phyloP scores from a whole-genome alignment of 2,113 vertebrate species.

The Myiozetetes cayanensis region DNA sequence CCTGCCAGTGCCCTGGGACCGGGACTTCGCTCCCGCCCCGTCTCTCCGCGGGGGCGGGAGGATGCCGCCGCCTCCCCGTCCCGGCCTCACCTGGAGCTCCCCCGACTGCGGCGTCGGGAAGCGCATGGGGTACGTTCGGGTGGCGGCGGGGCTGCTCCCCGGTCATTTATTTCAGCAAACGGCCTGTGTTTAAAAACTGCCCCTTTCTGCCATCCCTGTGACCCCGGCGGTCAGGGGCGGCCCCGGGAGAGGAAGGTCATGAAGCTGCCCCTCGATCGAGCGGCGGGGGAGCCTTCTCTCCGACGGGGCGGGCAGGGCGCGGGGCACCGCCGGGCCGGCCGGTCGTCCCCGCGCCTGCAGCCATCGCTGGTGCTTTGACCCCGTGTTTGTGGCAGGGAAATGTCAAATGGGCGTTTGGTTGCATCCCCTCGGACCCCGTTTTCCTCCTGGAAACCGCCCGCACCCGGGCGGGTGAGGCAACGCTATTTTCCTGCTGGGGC shows the following conservation, averaged over 20 bases:
- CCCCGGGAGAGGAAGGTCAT: not conserved
- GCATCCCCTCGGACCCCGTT: not conserved
- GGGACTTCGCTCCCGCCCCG: no score
- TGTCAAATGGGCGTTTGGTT: not conserved
- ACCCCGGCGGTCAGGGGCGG: not conserved
- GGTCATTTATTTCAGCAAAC: not conserved
- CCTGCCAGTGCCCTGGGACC: not conserved
- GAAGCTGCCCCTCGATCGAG: not conserved
- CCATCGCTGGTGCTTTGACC: not conserved
- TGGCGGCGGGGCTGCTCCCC: no score
- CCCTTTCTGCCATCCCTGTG: not conserved
- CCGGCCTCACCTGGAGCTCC: no score
- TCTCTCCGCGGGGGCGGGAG: no score
- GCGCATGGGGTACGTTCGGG: fast-evolving
- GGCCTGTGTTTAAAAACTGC: not conserved
- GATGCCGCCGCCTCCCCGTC: not conserved
- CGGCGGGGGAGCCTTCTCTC: not conserved
- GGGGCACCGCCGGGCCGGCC: not conserved
- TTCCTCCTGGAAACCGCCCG: not conserved
- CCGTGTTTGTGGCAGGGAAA: not conserved
- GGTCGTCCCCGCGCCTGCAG: fast-evolving
- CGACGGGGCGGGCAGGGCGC: not conserved
- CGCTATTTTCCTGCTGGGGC: not conserved
- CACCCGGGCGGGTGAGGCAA: not conserved
- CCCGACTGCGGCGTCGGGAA: no score